Percentiles rank a stretch among this genome's conserved stretches.
Conservation (phyloP, 2,113 vertebrate genomes). For the Megalops atlanticus region DNA sequence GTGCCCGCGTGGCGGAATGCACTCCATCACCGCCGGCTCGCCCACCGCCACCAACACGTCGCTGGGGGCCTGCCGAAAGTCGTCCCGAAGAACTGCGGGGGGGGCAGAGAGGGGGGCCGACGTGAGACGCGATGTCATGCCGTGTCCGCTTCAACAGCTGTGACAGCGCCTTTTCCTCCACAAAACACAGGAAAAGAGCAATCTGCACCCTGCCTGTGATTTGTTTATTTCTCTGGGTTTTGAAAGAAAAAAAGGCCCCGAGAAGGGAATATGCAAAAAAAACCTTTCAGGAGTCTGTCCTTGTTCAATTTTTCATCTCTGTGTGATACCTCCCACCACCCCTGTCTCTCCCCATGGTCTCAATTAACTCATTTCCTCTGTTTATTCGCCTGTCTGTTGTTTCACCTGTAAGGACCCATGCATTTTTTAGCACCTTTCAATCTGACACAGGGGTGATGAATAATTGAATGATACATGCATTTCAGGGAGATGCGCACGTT, state of each 20-base stretch:
- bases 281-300: neutral
- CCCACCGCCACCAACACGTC: constrained; percentile 87
- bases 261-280: neutral
- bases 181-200: neutral
- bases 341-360: constrained; percentile 36
- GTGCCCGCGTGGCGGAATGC: constrained; percentile 88
- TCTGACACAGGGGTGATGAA: constrained; percentile 49
- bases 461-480: constrained; percentile 42
- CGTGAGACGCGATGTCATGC: neutral
- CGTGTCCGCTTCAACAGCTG: neutral
- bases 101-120: neutral
- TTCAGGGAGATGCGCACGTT: neutral
- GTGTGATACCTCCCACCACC: neutral
- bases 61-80: constrained; percentile 88
- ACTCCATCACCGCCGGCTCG: constrained; percentile 93
- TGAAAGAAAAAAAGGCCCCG: neutral
- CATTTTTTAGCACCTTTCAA: constrained; percentile 56
- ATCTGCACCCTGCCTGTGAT: too few species aligned
- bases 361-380: constrained; percentile 52
- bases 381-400: constrained; percentile 31
- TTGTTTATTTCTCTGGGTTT: neutral
- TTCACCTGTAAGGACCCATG: constrained; percentile 49
- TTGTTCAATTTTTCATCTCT: constrained; percentile 24
- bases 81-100: constrained; percentile 83
- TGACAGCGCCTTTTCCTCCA: neutral